Base-by-base conservation (phyloP, 2,888 invertebrate species). In the Petrolisthes cinctipes region DNA sequence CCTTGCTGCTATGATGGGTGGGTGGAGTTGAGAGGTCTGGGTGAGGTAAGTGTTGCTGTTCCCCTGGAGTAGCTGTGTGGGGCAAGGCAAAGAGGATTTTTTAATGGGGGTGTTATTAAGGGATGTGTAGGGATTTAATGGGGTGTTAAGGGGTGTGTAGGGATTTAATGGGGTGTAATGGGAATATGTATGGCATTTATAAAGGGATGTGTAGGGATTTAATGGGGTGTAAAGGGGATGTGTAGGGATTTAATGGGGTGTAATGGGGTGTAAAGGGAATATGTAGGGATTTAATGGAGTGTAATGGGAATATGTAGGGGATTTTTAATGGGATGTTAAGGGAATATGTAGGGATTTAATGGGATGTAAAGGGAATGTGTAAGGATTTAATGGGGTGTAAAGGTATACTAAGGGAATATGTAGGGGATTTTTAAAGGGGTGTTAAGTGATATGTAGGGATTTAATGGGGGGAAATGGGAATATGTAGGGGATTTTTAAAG, bases 1-100 rank as follows among this genome's bases (percentile, higher is more conserved):
- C 88, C 93, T 92, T 82, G 93, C 92, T 17, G 94, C 94, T 20
- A 94, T 93, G 83, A 94, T 93, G 4, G 94, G 93, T 20, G 94
- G 93, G 57, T 93, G 93, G 81, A 94, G 92, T 57, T 93, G 92
- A 11, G 93, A 92, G 78, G 93, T 91, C 80, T 93, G 93, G 5
- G 93, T 92, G 6, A 93, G 92, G 91, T 93, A 93, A 4, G 94
- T 94, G 92, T 94, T 94, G 61, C 92, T 92, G 92, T 94, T 94
- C 23, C 93, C 94, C 23, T 88, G 85, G 68, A 89, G 85, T 61
- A 89, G 76, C 89, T 88, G 89, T 23, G 20, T 76, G 51, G 57
- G 66, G 11, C 3, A 14, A 66, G 14, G 1, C 11, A 14, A 17
- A 17, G 66, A 1, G 66, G 3, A 17, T 17, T 17, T 66, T 66